phyloP scores from a whole-genome alignment of 1,140 invertebrate genomes.

The Zaprionus tsacasi region DNA sequence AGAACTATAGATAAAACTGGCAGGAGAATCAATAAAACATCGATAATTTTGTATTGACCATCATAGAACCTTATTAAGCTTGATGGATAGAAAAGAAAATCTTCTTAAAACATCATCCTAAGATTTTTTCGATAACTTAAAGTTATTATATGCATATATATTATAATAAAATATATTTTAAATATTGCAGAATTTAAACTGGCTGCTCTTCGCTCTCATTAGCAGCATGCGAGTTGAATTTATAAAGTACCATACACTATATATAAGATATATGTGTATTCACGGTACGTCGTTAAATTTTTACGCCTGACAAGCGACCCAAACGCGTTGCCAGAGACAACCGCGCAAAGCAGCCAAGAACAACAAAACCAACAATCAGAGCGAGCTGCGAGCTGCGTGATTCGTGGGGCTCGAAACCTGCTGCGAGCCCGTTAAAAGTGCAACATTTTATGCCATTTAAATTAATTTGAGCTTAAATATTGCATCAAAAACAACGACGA shows the following conservation, averaged over 20 bases:
- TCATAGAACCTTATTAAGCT: no score
- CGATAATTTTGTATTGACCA: no score
- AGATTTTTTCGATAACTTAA: neutral
- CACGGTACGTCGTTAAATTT: slow-evolving; percentile 68
- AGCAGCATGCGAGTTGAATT: neutral
- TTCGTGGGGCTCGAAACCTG: neutral
- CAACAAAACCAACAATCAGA: slow-evolving; percentile 37
- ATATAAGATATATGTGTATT: neutral
- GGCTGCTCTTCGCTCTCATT: slow-evolving; percentile 1
- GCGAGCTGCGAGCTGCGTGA: slow-evolving; percentile 11
- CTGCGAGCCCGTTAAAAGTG: slow-evolving; percentile 43
- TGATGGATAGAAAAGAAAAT: no score
- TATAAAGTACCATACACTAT: neutral
- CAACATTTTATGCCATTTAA: slow-evolving; percentile 53
- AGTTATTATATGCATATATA: no score
- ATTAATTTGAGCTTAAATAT: slow-evolving; percentile 52
- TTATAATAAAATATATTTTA: neutral
- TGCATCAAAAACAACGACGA: slow-evolving; percentile 26
- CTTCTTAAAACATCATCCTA: no score
- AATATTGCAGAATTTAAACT: neutral
- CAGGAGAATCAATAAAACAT: no score
- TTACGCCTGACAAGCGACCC: slow-evolving; percentile 61
- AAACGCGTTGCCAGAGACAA: slow-evolving; percentile 54
- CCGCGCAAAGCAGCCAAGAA: slow-evolving; percentile 29
- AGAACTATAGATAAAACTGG: no score